Conservation (phyloP, 2,888 invertebrate species). For the Helicoverpa assulta region DNA sequence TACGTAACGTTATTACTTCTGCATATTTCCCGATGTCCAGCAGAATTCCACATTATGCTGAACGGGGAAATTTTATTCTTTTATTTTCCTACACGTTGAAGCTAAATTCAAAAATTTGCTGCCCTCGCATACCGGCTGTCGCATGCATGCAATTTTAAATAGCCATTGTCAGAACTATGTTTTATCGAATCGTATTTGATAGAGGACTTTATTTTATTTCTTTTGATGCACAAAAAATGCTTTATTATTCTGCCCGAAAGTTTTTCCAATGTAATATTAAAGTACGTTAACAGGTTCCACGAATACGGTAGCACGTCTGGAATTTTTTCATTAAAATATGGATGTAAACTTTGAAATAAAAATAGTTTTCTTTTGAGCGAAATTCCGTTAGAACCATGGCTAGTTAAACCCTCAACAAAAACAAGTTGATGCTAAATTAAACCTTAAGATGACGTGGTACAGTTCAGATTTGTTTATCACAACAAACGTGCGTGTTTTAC, state of each 20-base stretch:
- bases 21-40: constrained; percentile 9
- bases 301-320: not conserved
- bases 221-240: not conserved
- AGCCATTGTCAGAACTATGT: constrained; percentile 52
- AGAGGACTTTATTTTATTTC: constrained; percentile 41
- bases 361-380: constrained; percentile 15
- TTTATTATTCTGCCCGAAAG: not conserved
- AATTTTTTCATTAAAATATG: not conserved
- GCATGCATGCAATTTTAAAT: constrained; percentile 69
- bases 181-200: constrained; percentile 49
- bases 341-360: constrained; percentile 2
- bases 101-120: constrained; percentile 54
- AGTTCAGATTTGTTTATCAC: constrained; percentile 14
- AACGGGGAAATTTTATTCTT: constrained; percentile 22
- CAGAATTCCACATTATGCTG: constrained; percentile 19
- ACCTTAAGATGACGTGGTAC: constrained; percentile 1
- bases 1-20: constrained; percentile 7
- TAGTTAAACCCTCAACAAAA: not conserved
- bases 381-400: not conserved
- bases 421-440: not conserved
- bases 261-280: constrained; percentile 14
- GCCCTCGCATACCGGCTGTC: constrained; percentile 58
- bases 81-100: constrained; percentile 40
- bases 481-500: not conserved
- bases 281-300: not conserved